phyloP scores from a whole-genome alignment of 2,888 invertebrate species.

The Orthonevra nobilis region DNA sequence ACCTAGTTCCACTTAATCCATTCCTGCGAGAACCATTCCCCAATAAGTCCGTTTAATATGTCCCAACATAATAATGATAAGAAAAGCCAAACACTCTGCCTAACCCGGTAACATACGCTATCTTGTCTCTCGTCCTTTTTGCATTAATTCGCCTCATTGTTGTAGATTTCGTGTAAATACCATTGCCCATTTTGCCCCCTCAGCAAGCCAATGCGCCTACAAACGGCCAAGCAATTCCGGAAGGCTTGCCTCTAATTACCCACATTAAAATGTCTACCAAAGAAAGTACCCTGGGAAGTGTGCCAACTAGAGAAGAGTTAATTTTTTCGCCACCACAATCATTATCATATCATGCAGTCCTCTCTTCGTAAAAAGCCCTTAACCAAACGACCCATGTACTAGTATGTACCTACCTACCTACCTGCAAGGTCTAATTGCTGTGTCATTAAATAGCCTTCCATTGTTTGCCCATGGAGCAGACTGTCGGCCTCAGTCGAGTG shows the following conservation, averaged over 20 bases:
- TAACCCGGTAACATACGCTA: slow-evolving; percentile 50
- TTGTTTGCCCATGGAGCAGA: slow-evolving; percentile 55
- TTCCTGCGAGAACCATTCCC: slow-evolving; percentile 17
- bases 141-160: slow-evolving; percentile 62
- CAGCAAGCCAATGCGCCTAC: slow-evolving; percentile 7
- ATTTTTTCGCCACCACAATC: slow-evolving; percentile 59
- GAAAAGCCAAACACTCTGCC: slow-evolving; percentile 30
- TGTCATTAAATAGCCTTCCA: slow-evolving; percentile 62
- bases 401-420: too few relatives aligned
- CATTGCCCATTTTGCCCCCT: neutral
- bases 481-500: slow-evolving; percentile 21
- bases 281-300: slow-evolving; percentile 42
- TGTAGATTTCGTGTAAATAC: slow-evolving; percentile 61
- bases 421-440: slow-evolving; percentile 66
- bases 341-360: slow-evolving; percentile 60
- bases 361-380: slow-evolving; percentile 20
- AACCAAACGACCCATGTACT: too few relatives aligned
- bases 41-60: slow-evolving; percentile 43
- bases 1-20: slow-evolving; percentile 21
- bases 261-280: slow-evolving; percentile 62
- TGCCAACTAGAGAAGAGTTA: slow-evolving; percentile 62
- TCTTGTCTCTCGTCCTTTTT: slow-evolving; percentile 40
- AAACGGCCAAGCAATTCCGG: slow-evolving; percentile 39
- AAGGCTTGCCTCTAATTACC: slow-evolving; percentile 56
- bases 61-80: slow-evolving; percentile 55